phyloP scores from a whole-genome alignment of 2,888 invertebrate species.

The Diachrysia chrysitis region DNA sequence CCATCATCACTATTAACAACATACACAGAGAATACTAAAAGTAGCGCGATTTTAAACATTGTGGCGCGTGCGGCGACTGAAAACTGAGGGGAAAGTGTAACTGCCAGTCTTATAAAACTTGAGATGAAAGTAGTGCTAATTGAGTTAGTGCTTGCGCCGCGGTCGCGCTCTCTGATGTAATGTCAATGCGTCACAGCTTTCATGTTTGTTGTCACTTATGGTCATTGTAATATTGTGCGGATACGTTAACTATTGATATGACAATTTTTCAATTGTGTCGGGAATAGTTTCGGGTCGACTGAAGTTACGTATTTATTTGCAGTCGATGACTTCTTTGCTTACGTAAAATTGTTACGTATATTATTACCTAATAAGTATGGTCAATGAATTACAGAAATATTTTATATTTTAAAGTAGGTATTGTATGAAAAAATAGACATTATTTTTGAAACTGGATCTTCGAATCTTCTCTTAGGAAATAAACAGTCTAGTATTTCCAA shows the following conservation, averaged over 20 bases:
- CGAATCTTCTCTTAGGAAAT: too few species aligned
- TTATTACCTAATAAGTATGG: neutral
- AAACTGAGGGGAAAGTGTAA: conserved; percentile 78
- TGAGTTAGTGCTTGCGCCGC: conserved; percentile 72
- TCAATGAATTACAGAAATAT: neutral
- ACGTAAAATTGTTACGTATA: neutral
- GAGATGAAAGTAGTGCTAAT: conserved; percentile 83
- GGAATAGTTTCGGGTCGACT: conserved; percentile 22
- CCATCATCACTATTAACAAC: conserved; percentile 59
- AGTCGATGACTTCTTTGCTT: conserved; percentile 11
- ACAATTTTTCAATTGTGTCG: conserved; percentile 26
- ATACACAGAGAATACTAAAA: conserved; percentile 48
- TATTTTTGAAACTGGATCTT: neutral
- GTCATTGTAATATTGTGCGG: conserved; percentile 36
- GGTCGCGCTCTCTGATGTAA: conserved; percentile 60
- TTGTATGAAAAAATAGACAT: neutral
- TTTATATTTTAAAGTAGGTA: neutral
- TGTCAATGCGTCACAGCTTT: conserved; percentile 62
- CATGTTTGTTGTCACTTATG: conserved; percentile 44
- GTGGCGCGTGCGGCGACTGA: conserved; percentile 56
- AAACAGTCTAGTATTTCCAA: neutral
- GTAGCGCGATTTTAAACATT: conserved; percentile 51
- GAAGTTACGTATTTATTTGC: conserved; percentile 23
- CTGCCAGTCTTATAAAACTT: conserved; percentile 79
- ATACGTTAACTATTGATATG: conserved; percentile 35